These are phyloP conservation scores for Cotesia chilonis DNA, from an alignment of 1,140 invertebrate genomes.

Conservation along the genomic window DNA sequence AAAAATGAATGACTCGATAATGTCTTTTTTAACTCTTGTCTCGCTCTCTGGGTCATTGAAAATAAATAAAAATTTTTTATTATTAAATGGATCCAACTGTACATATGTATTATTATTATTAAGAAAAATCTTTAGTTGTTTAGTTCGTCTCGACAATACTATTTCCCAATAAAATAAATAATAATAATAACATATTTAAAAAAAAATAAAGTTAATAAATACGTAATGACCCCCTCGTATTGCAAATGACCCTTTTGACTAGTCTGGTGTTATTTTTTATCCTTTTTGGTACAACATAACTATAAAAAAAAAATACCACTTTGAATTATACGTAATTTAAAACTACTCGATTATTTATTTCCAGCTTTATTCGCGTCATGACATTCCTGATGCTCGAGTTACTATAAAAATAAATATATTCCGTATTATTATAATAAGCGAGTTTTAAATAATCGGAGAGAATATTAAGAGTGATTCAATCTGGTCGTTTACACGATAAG, in stretches of 20 bases:
- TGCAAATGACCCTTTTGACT: constrained; percentile 23
- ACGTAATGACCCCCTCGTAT: constrained; percentile 21
- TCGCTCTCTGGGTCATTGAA: background rate
- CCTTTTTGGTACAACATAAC: constrained; percentile 47
- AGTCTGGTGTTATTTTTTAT: constrained; percentile 17
- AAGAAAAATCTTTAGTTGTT: constrained; percentile 51
- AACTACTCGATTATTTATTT: constrained; percentile 14
- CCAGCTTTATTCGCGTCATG: constrained; percentile 26
- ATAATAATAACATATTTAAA: background rate
- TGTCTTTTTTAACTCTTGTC: constrained; percentile 4
- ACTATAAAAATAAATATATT: constrained; percentile 28
- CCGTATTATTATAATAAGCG: background rate
- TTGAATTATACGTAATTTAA: background rate
- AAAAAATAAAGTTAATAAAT: too few relatives aligned
- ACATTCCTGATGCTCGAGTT: constrained; percentile 19
- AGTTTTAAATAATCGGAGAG: constrained; percentile 1
- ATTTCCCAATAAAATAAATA: constrained; percentile 37
- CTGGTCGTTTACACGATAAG: constrained; percentile 16
- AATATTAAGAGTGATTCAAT: constrained; percentile 20
- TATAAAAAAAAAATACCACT: constrained; percentile 30
- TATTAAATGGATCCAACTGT: constrained; percentile 40
- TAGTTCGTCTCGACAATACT: constrained; percentile 55
- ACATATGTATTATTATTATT: constrained; percentile 52
- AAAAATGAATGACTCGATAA: background rate
- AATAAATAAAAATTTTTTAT: background rate